Base-by-base conservation (phyloP, 1,140 invertebrate genomes). In the Protaetia brevitarsis region DNA sequence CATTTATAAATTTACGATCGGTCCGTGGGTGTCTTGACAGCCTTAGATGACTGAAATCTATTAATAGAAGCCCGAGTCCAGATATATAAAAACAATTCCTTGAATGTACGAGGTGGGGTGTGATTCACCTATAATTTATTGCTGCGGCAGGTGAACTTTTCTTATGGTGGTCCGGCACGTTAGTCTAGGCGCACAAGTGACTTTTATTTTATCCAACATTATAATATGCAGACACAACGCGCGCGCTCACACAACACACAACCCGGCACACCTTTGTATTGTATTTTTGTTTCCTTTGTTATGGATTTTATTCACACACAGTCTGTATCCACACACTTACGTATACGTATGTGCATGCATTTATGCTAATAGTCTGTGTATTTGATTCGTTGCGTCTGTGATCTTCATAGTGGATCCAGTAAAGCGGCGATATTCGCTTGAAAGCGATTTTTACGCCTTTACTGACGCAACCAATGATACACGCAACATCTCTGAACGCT, bases 1-100 rank as follows among this genome's bases (percentile, higher is more conserved):
- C 23, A 27, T 59, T 59, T 59, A 31, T 59, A 29, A 29, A 59
- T 59, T 59, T 59, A 59, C 30, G 30, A 28, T 13, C 57, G 26
- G 30, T 16, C 57, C 16, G 57, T 59, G 26, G 57, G 57, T 29
- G 57, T 59, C 26, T n/a, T 23, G 27, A 59, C 57, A 59, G 16
- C 57, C 29, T 59, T 59, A 59, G 57, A 59, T 59, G 57, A 59
- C 57, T 59, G 57, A 59, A 59, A 31, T 59, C 57, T 59, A 59
- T 59, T 59, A 59, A 59, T 59, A 59, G 57, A 28, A 59, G 26
- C 41, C 19, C 6, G 6, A 51, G 21, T 23, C 41, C 13, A 13
- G 1, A 59, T 11, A 59, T 59, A 59, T 59, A 59, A 59, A 59
- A 59, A 59, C 57, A 59, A 59, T 59, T 59, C 57, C 13, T 59